Evolutionary conservation across 2,113 vertebrate genomes (phyloP).

Genomic region (Pipra filicauda): DNA sequence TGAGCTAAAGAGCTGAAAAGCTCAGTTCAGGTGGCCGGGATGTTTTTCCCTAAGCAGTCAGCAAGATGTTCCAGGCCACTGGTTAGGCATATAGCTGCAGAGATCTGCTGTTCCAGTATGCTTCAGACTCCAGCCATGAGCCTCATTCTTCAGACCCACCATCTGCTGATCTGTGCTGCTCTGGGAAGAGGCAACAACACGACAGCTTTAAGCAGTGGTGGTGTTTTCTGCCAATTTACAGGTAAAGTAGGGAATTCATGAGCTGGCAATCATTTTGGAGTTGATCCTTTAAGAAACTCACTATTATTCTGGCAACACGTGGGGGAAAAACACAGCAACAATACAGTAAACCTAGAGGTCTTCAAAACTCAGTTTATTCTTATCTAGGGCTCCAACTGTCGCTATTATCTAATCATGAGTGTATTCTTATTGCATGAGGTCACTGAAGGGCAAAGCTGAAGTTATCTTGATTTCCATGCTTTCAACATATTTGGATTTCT

Average conservation of each 20-base stretch:
- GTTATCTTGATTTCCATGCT: constrained; percentile 21
- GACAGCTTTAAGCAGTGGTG: not conserved
- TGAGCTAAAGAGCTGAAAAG: not conserved
- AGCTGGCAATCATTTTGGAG: not conserved
- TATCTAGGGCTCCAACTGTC: not conserved
- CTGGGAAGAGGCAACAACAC: not conserved
- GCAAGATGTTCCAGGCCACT: not conserved
- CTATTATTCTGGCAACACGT: not conserved
- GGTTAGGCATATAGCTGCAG: not conserved
- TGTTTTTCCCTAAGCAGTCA: rapidly evolving
- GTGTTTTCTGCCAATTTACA: not conserved
- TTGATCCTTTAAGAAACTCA: not conserved
- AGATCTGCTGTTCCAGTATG: not conserved
- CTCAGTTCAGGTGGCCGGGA: not conserved
- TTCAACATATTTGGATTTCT: constrained; percentile 31
- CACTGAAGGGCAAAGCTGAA: not conserved
- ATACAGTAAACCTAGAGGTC: not conserved
- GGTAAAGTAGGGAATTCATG: not conserved
- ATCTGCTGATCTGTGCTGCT: not conserved
- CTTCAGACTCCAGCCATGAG: not conserved
- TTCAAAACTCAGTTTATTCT: constrained; percentile 7
- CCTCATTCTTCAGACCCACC: not conserved
- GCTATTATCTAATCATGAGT: constrained; percentile 6
- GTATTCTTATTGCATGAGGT: not conserved
- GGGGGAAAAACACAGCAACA: not conserved